A percentile compares a stretch with the other conserved stretches of the same genome.
Evolutionary conservation across 2,797 vertebrate species (phyloP).

Genomic region (Sardinella longiceps): DNA sequence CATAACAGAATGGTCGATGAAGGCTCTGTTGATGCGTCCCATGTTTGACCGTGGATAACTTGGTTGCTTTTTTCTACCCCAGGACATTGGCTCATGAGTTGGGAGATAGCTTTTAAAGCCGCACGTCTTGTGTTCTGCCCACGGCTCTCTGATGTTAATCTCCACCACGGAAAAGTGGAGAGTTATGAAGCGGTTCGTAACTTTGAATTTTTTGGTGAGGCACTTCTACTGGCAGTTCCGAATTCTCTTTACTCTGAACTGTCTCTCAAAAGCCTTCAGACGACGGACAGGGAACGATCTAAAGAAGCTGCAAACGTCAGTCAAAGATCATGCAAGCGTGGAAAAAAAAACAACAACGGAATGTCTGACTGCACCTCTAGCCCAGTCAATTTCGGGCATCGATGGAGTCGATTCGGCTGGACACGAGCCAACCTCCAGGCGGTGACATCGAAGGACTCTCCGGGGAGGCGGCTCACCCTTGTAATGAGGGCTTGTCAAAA

Average conservation of each 20-base stretch:
- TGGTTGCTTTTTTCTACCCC: neutral
- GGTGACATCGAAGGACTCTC: conserved; percentile 45
- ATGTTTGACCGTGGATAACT: neutral
- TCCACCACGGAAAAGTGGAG: neutral
- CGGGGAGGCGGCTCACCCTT: conserved; percentile 47
- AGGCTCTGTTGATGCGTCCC: neutral
- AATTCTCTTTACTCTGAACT: conserved; percentile 19
- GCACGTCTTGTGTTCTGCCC: neutral
- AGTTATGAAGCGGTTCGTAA: neutral
- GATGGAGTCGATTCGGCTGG: conserved; percentile 34
- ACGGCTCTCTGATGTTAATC: neutral
- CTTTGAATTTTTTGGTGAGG: neutral
- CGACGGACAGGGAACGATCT: neutral
- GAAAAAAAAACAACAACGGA: neutral
- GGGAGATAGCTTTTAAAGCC: neutral
- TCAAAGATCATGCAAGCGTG: neutral
- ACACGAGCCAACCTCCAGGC: conserved; percentile 28
- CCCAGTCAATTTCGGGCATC: conserved; percentile 39
- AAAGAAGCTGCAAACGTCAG: neutral
- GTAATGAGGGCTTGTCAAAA: conserved; percentile 54
- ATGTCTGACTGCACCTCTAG: neutral
- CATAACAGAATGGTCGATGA: neutral
- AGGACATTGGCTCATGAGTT: neutral
- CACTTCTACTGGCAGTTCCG: conserved; percentile 22
- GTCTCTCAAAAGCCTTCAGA: neutral